Evolutionary conservation across 2,113 vertebrate genomes (phyloP).

Genomic region (Sinocyclocheilus anshuiensis): DNA sequence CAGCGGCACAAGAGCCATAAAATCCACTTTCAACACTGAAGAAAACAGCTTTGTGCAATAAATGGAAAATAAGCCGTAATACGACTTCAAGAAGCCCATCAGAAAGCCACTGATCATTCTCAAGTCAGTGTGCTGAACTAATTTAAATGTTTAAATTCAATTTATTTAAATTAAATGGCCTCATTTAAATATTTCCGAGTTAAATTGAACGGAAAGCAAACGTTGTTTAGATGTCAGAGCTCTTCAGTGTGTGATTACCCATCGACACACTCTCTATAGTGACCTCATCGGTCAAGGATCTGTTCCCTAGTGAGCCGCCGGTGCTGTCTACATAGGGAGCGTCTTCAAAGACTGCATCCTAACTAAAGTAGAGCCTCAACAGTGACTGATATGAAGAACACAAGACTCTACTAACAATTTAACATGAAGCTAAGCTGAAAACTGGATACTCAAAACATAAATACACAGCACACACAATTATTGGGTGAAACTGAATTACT

Average conservation of each 20-base stretch:
- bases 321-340: not conserved
- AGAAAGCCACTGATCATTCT: slow-evolving; percentile 10
- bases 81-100: slow-evolving; percentile 12
- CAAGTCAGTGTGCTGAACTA: slow-evolving; percentile 30
- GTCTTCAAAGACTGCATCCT: not conserved
- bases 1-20: slow-evolving; percentile 10
- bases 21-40: slow-evolving; percentile 44
- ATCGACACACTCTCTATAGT: not conserved
- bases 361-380: not conserved
- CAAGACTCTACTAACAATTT: not conserved
- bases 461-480: not conserved
- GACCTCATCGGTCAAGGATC: not conserved
- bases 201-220: slow-evolving; percentile 28
- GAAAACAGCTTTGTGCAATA: slow-evolving; percentile 31
- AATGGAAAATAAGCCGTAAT: slow-evolving; percentile 22
- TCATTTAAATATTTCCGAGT: not conserved
- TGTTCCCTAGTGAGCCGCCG: not conserved
- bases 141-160: slow-evolving; percentile 25
- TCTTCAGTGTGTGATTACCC: not conserved
- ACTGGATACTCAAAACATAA: not conserved
- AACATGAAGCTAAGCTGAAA: not conserved
- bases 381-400: not conserved
- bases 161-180: slow-evolving; percentile 13
- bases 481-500: not conserved
- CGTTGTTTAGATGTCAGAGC: not conserved